Base-by-base conservation (phyloP, 2,797 vertebrate species). In the Pseudotriccus pelzelni region DNA sequence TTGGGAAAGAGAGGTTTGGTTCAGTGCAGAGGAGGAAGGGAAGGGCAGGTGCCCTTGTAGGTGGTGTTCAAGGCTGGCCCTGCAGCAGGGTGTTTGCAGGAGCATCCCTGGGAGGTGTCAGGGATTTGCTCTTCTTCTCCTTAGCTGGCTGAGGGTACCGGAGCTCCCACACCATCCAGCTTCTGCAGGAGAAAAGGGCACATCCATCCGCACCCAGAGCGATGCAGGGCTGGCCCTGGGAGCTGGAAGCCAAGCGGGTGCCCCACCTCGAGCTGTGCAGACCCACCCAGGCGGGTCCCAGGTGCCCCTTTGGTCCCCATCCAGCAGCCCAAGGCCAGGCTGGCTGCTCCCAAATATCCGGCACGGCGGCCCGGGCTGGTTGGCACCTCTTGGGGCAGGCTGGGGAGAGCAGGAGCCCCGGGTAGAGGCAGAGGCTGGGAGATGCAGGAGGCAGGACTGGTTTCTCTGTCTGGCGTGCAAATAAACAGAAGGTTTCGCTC, bases 381-480 rank as follows among this genome's bases (percentile, higher is more conserved):
- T 92, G 95, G 96, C 91, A 96, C 82, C 84, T 96, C 91, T 93
- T 4, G 1, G 87, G 92, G 90, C 70, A 72, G 75, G 52, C 68
- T 62, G 69, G 49, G 79, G 90, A 92, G 91, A 0, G 0, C 63
- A 59, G 83, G 63, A 92, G 93, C 93, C 95, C 68, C 34, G 3
- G 94, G 81, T 83, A 93, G 86, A 90, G 90, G 77, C 93, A 91
- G 79, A 0, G 2, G 27, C 74, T 81, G 86, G 55, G 75, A 93
- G 94, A 89, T 85, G 87, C 82, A 70, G 95, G 94, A 96, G 87
- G 84, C 68, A 95, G 89, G 96, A 95, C 96, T 83, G 95, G 96
- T 96, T 96, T 96, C 91, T 94, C 94, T 83, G 96, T 96, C 96
- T 96, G 94, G 82, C 81, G 95, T 96, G 96, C 95, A 96, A 96